Conservation (phyloP, 2,888 invertebrate genomes). For the Micoletzkya japonica region DNA sequence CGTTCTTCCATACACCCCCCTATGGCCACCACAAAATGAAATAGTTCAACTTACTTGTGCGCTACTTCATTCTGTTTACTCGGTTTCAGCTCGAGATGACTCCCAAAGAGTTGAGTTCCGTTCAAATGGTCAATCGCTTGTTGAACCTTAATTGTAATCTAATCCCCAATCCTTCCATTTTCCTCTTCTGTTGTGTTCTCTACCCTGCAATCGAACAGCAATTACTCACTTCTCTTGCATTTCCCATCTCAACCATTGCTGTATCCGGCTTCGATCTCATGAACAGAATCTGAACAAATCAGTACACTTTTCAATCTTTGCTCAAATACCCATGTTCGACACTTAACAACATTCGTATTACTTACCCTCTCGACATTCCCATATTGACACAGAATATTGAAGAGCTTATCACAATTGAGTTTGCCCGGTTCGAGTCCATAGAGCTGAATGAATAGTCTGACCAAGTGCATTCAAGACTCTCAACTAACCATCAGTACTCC, state of each 20-base stretch:
- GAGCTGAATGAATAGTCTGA: constrained; percentile 98
- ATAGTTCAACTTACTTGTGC: constrained; percentile 14
- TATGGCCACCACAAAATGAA: no score
- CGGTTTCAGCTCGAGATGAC: constrained; percentile 39
- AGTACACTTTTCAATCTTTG: not conserved
- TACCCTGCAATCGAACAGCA: not conserved
- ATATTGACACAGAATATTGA: constrained; percentile 97
- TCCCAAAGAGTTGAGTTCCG: constrained; percentile 82
- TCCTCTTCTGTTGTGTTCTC: not conserved
- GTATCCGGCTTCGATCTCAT: constrained; percentile 97
- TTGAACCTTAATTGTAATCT: constrained; percentile 26
- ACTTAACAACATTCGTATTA: no score
- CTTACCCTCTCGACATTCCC: constrained; percentile 95
- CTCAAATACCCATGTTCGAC: not conserved
- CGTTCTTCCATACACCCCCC: no score
- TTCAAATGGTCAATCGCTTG: constrained; percentile 87
- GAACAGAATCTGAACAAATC: constrained; percentile 79
- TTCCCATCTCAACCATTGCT: constrained; percentile 99
- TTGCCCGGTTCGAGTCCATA: constrained; percentile 91
- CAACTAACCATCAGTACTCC: constrained; percentile 25
- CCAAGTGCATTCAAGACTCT: not conserved
- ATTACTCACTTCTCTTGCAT: constrained; percentile 78
- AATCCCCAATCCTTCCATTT: not conserved
- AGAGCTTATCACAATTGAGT: constrained; percentile 91
- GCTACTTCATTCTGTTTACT: constrained; percentile 42